phyloP scores from a whole-genome alignment of 2,888 invertebrate genomes.

The Lissonota sp. region DNA sequence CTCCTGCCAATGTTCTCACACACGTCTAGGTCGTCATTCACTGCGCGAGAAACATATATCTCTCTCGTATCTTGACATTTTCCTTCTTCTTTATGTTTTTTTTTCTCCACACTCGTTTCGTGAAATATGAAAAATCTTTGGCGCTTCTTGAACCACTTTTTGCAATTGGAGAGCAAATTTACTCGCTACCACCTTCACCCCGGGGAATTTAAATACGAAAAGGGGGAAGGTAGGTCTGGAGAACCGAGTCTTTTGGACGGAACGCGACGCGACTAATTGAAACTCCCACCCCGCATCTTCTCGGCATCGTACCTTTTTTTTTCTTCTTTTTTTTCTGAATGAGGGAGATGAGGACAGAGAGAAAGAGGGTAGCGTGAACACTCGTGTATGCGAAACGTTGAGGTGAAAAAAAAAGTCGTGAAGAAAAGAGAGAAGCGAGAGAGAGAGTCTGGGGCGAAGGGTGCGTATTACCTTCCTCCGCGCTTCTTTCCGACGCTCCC shows the following conservation, averaged over 20 bases:
- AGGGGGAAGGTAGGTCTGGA: conserved; percentile 21
- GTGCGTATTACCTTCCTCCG: conserved; percentile 65
- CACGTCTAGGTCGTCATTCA: too few species aligned
- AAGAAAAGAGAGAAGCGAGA: not conserved
- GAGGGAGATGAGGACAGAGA: conserved; percentile 12
- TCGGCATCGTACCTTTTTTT: conserved; percentile 56
- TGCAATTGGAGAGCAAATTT: conserved; percentile 6
- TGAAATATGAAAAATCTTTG: conserved; percentile 23
- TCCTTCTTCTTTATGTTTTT: not conserved
- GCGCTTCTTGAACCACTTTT: not conserved
- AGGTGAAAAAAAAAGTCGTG: conserved; percentile 28
- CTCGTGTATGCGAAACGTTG: conserved; percentile 35
- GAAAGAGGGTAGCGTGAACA: conserved; percentile 30
- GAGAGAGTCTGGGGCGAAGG: conserved; percentile 41
- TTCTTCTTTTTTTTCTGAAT: conserved; percentile 5
- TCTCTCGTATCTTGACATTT: too few species aligned
- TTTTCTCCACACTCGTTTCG: not conserved
- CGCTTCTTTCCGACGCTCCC: not conserved
- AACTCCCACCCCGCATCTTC: conserved; percentile 55
- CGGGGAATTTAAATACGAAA: conserved; percentile 50
- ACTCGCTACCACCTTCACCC: conserved; percentile 14
- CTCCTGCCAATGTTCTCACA: not conserved
- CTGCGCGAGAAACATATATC: too few species aligned
- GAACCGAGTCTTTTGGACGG: conserved; percentile 65
- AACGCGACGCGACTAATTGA: conserved; percentile 67